A percentile compares a stretch with the other conserved stretches of the same genome.
Evolutionary conservation across 2,113 vertebrate species (phyloP).

Genomic region (Caranx ignobilis): DNA sequence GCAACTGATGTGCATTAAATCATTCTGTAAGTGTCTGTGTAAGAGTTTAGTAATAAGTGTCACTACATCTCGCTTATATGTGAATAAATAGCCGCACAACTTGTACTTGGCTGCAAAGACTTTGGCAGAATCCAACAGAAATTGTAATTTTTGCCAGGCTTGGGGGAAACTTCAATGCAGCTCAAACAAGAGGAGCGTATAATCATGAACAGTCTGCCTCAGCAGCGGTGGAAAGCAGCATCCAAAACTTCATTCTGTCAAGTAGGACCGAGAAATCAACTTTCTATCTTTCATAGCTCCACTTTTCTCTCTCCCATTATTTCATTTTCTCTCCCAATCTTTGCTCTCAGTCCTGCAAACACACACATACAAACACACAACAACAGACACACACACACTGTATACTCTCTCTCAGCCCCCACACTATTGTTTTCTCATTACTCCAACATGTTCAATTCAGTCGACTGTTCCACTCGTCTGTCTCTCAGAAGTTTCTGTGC

Average conservation of each 20-base stretch:
- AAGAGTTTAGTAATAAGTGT: constrained; percentile 1
- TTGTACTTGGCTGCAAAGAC: constrained; percentile 25
- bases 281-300: constrained; percentile 46
- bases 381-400: constrained; percentile 22
- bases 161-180: constrained; percentile 42
- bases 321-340: constrained; percentile 37
- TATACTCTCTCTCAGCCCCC: constrained; percentile 1
- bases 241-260: constrained; percentile 54
- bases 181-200: constrained; percentile 26
- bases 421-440: constrained; percentile 51
- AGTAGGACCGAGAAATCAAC: constrained; percentile 51
- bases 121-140: constrained; percentile 23
- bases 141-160: constrained; percentile 22
- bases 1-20: constrained; percentile 5
- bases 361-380: constrained; percentile 3
- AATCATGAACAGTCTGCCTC: constrained; percentile 47
- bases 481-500: constrained; percentile 41
- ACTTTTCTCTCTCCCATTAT: constrained; percentile 49
- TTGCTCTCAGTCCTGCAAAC: neutral
- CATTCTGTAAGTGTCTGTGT: neutral
- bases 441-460: constrained; percentile 50
- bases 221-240: constrained; percentile 25
- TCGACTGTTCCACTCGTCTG: constrained; percentile 14
- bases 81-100: constrained; percentile 10
- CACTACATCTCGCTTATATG: neutral